Base-by-base conservation (phyloP, 2,797 vertebrate genomes). In the Xiphorhynchus erythropygius region DNA sequence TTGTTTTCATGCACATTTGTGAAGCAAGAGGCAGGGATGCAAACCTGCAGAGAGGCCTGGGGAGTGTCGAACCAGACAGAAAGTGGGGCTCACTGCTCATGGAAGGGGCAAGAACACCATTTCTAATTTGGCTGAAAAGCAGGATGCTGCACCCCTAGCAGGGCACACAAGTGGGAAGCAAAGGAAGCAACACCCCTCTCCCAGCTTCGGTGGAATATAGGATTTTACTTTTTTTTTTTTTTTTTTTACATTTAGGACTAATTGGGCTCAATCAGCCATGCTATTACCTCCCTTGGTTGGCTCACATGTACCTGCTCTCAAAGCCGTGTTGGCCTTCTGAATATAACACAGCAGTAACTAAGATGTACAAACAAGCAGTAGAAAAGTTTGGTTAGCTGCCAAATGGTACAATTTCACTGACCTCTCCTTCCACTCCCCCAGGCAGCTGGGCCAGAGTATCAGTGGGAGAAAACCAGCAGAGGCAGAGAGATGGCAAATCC, bases 121-220 rank as follows among this genome's bases (percentile, higher is more conserved):
- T 76, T 80, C 64, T 74, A 5, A 56, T 13, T n/a, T 19, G 17
- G 2, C 18, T 50, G 33, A 69, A 70, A 37, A 82, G 55, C 25
- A 49, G 68, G 83, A 47, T 0, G 0, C 39, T 59, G 33, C 46
- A 11, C 10, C 4, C 18, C 8, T 8, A 32, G 30, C 22, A 39
- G 1, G 5, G 12, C 11, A 13, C 17, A 76, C 3, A 30, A 27
- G 18, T 2, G 5, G n/a, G 50, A 78, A 75, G n/a, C 53, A 39
- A 59, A 5, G 37, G 57, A n/a, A 84, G 14, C 27, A 60, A 8
- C 6, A 44, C 6, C 24, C 8, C 3, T 22, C 44, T 71, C 41
- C 13, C 32, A 71, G 21, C 12, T 53, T 10, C 0, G 0, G 33
- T 69, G 46, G 35, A 73, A 65, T 41, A 35, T 12, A 56, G 7